Percentiles rank a stretch among this genome's conserved stretches.
Conservation (phyloP, 2,113 vertebrate genomes). For the Marmota monax region DNA sequence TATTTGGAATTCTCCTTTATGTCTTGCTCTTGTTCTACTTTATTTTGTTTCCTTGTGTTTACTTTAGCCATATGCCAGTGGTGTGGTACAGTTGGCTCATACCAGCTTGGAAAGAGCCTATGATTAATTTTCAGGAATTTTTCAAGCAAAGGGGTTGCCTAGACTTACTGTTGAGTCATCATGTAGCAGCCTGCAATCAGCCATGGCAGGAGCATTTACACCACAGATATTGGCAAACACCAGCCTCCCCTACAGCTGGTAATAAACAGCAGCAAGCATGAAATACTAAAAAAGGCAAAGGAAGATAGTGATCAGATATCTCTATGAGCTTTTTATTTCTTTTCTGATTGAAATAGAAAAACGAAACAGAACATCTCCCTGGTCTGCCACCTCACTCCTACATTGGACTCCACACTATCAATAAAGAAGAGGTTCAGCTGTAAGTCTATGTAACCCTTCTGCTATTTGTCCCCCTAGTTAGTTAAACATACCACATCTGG, state of each 20-base stretch:
- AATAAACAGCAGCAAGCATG: not conserved
- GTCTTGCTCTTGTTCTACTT: not conserved
- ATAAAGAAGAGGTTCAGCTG: not conserved
- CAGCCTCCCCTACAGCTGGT: not conserved
- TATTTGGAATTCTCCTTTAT: not conserved
- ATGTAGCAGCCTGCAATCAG: not conserved
- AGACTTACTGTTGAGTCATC: not conserved
- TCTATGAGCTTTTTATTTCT: not conserved
- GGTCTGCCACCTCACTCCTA: not conserved
- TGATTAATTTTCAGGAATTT: slow-evolving; percentile 1
- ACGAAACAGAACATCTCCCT: not conserved
- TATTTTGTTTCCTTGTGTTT: not conserved
- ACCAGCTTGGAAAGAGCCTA: not conserved
- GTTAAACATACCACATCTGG: not conserved
- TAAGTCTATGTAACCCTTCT: not conserved
- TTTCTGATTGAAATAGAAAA: not conserved
- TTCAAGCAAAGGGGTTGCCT: not conserved
- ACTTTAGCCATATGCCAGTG: not conserved
- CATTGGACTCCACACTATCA: not conserved
- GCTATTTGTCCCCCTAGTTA: not conserved
- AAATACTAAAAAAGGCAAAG: not conserved
- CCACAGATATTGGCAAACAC: not conserved
- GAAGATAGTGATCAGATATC: not conserved
- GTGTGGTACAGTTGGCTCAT: not conserved
- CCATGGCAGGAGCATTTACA: not conserved